These are phyloP conservation scores for Bucorvus abyssinicus DNA, from an alignment of 2,797 vertebrate genomes.

Conservation along the genomic window DNA sequence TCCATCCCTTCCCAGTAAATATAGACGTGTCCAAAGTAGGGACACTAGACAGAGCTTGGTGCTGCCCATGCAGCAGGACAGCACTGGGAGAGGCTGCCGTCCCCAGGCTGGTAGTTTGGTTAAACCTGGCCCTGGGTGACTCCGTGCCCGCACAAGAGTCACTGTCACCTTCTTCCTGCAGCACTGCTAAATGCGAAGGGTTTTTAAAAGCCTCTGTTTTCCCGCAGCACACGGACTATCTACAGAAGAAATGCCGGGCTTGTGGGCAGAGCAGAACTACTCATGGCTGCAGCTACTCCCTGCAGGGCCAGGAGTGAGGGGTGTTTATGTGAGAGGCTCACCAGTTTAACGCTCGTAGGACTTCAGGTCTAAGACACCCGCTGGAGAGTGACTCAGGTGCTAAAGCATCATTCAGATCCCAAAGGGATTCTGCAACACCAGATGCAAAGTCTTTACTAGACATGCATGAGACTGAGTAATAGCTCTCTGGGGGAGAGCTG, in stretches of 20 bases:
- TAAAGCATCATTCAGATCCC: background rate
- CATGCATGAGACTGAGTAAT: background rate
- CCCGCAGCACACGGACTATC: background rate
- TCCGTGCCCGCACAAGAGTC: background rate
- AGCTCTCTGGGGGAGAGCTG: background rate
- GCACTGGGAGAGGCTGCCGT: background rate
- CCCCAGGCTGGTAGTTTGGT: too few relatives aligned
- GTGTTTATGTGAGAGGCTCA: fast-evolving
- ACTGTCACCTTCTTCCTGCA: background rate
- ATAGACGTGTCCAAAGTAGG: fast-evolving
- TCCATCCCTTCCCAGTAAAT: fast-evolving
- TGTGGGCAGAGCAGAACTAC: background rate
- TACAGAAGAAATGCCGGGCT: background rate
- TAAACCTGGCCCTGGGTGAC: background rate
- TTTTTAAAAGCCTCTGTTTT: background rate
- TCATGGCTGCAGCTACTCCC: background rate
- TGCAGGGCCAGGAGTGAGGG: background rate
- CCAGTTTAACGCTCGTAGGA: background rate
- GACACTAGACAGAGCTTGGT: fast-evolving
- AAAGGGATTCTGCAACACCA: background rate
- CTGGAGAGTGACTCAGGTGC: background rate
- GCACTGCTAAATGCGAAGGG: background rate
- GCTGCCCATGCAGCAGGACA: background rate
- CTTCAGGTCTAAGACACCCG: background rate
- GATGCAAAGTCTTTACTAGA: background rate